Conservation (phyloP, 1,140 invertebrate genomes). For the Ditylenchus dipsaci region DNA sequence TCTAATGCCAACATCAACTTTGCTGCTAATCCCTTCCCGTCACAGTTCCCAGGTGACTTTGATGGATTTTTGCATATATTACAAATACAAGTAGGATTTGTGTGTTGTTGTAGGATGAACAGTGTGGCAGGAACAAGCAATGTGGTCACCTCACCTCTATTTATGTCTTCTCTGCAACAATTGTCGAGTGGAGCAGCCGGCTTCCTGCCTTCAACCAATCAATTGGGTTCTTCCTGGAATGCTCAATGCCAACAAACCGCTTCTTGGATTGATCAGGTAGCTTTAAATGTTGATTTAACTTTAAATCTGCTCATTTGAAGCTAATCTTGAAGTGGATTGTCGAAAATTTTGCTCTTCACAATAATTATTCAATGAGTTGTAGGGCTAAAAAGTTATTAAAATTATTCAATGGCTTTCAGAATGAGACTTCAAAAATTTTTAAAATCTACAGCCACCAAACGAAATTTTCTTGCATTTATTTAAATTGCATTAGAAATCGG, state of each 20-base stretch:
- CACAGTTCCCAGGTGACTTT: neutral
- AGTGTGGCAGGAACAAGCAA: neutral
- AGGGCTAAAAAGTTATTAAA: no score
- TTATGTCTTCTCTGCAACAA: conserved; percentile 12
- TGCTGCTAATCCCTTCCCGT: neutral
- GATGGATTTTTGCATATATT: neutral
- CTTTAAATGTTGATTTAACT: no score
- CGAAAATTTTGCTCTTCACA: no score
- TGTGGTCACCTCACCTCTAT: neutral
- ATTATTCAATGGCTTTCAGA: no score
- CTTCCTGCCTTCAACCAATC: neutral
- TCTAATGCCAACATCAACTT: neutral
- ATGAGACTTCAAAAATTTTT: no score
- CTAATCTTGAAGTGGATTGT: no score
- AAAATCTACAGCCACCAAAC: no score
- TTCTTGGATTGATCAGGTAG: conserved; percentile 1
- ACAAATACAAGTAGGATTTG: neutral
- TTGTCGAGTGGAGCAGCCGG: neutral
- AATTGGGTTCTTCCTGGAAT: neutral
- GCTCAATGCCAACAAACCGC: neutral
- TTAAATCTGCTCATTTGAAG: no score
- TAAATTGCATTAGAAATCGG: no score
- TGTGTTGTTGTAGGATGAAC: neutral
- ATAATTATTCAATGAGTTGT: no score
- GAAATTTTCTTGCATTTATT: no score